A percentile compares a stretch with the other conserved stretches of the same genome.
phyloP scores from a whole-genome alignment of 2,113 vertebrate species.

The Gobio gobio region DNA sequence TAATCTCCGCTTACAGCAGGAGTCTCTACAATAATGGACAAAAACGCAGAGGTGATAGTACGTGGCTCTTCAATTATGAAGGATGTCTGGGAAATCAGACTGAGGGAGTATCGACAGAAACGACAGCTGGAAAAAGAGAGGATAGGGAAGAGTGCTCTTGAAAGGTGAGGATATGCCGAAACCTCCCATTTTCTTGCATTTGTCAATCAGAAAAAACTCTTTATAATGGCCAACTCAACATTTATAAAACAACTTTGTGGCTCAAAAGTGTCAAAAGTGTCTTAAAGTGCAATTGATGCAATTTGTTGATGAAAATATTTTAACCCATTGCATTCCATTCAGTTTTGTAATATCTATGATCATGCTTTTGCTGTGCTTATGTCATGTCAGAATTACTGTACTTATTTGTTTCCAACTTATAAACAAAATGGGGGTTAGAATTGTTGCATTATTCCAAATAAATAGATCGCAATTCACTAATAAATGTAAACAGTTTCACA shows the following conservation, averaged over 20 bases:
- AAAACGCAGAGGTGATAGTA: conserved; percentile 16
- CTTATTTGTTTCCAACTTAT: neutral
- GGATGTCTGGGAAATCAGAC: conserved; percentile 55
- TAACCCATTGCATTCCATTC: neutral
- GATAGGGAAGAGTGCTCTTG: conserved; percentile 36
- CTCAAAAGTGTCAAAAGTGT: neutral
- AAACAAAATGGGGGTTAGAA: neutral
- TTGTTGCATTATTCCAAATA: too few relatives aligned
- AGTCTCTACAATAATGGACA: conserved; percentile 21
- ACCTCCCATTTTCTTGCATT: neutral
- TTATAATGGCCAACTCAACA: neutral
- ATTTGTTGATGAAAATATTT: neutral
- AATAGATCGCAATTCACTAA: too few relatives aligned
- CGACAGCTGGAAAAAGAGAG: conserved; percentile 29
- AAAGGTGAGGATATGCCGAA: conserved; percentile 29
- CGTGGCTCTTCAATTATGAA: conserved; percentile 49
- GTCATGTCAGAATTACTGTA: neutral
- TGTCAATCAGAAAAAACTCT: conserved; percentile 3
- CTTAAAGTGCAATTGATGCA: neutral
- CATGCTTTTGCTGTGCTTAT: neutral
- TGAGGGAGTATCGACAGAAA: conserved; percentile 26
- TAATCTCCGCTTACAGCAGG: neutral
- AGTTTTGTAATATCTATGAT: neutral
- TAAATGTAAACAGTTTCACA: too few relatives aligned
- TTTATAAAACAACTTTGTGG: neutral